Conservation (phyloP, 2,888 invertebrate genomes). For the Eupsilia transversa region DNA sequence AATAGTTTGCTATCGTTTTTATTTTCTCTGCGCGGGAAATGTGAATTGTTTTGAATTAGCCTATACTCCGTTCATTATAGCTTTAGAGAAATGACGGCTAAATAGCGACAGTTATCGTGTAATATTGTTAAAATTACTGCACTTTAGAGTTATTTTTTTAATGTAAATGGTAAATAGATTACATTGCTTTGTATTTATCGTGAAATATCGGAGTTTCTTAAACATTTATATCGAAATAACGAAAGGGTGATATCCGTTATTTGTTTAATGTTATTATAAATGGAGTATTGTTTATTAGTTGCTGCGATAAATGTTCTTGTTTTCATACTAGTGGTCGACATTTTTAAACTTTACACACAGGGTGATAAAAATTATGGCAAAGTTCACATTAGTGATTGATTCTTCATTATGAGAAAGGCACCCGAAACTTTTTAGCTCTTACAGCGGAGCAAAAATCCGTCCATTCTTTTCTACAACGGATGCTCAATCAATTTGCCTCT, state of each 20-base stretch:
- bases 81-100: no score
- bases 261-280: no score
- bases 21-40: not conserved
- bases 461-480: not conserved
- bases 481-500: not conserved
- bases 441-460: not conserved
- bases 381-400: not conserved
- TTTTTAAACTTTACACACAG: not conserved
- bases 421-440: not conserved
- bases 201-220: no score
- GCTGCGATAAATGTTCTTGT: not conserved
- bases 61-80: no score
- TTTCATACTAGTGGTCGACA: not conserved
- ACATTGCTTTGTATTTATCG: no score
- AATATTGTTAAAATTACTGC: no score
- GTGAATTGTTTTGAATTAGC: conserved; percentile 15
- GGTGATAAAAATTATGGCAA: not conserved
- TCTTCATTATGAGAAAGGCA: not conserved
- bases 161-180: no score
- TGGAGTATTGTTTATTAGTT: not conserved
- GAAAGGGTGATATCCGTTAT: no score
- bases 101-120: no score
- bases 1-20: conserved; percentile 15
- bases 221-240: no score
- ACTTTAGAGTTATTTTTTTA: no score